phyloP scores from a whole-genome alignment of 2,113 vertebrate genomes.

The Triplophysa dalaica region DNA sequence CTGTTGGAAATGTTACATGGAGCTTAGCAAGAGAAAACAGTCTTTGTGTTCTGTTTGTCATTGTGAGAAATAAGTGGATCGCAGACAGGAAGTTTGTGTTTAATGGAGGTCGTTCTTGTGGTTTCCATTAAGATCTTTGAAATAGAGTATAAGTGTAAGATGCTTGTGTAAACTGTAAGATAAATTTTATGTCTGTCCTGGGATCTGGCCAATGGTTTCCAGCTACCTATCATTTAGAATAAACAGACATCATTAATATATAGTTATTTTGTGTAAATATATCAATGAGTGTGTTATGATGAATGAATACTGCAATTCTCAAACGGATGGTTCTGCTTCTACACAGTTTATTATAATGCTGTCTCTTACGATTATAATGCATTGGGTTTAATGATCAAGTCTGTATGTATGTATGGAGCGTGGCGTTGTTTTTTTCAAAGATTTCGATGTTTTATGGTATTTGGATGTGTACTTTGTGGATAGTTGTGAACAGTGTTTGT shows the following conservation, averaged over 20 bases:
- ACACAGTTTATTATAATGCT: too few species aligned
- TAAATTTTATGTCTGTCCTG: not conserved
- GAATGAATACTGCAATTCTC: too few species aligned
- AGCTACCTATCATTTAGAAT: not conserved
- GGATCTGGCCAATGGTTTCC: not conserved
- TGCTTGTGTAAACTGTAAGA: not conserved
- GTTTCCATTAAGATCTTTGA: constrained; percentile 4
- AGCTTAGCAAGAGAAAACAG: too few species aligned
- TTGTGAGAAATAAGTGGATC: not conserved
- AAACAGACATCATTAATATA: not conserved
- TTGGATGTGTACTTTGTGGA: too few species aligned
- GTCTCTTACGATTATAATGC: too few species aligned
- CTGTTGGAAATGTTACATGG: not conserved
- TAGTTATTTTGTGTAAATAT: not conserved
- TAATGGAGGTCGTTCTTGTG: not conserved
- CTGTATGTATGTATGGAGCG: too few species aligned
- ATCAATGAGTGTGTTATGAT: not conserved
- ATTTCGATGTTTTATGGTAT: too few species aligned
- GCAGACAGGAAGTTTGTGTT: not conserved
- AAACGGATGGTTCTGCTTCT: too few species aligned
- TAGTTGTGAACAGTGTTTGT: too few species aligned
- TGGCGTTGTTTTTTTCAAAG: too few species aligned
- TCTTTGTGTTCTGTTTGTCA: not conserved
- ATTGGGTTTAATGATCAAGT: too few species aligned
- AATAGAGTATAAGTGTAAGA: not conserved